Base-by-base conservation (phyloP, 2,888 invertebrate species). In the Aporophyla lueneburgensis region DNA sequence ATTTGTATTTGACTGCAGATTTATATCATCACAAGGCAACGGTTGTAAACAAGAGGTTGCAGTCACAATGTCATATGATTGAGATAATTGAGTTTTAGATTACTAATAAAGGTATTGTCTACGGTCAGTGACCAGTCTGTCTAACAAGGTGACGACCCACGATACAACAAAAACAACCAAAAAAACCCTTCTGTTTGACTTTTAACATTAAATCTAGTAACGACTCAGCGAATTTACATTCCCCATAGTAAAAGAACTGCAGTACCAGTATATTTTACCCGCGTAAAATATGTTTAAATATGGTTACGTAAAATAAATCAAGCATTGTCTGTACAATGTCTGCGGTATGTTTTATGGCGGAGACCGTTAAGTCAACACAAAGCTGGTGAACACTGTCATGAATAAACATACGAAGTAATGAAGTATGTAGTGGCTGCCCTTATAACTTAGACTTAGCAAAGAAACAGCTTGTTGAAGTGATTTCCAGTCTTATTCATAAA, bases 261-360 rank as follows among this genome's bases (percentile, higher is more conserved):
- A 70, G 7, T n/a, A 27, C 46, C 61, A 65, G 53, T 66, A 21
- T 49, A 53, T 74, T 74, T 72, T 27, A 68, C 14, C n/a, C 6
- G n/a, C 53, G 21, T n/a, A n/a, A n/a, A n/a, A n/a, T n/a, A n/a
- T n/a, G n/a, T 81, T 61, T 46, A 63, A 69, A 63, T 53, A 58
- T 53, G 3, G 56, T 56, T 56, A 56, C 54, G 61, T 76, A 61
- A 61, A 54, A 43, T 53, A 59, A 63, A 62, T 67, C 49, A n/a
- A 83, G 54, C 68, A 59, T 51, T 58, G 71, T 83, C 84, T 81
- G 80, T 21, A 46, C 59, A 80, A 65, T 61, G 81, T 80, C 80
- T 72, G 59, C 53, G 49, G 24, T 16, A 54, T 33, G 62, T 63
- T 81, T 74, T 53, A 85, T 65, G 81, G 43, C 21, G n/a, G 63